Base-by-base conservation (phyloP, 2,888 invertebrate species). In the Epistrophella euchroma region DNA sequence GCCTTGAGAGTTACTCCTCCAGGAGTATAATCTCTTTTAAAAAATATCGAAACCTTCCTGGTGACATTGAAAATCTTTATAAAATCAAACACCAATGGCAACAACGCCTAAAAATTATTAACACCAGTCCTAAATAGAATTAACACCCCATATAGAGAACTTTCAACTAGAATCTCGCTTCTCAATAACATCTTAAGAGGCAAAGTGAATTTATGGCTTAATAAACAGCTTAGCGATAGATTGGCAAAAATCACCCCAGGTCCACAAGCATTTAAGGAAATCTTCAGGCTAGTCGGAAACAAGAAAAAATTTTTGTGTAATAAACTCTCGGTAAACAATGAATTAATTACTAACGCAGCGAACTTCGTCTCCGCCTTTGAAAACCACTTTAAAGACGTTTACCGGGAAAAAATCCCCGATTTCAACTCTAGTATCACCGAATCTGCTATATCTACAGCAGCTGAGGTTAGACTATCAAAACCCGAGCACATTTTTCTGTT, bases 391-490 rank as follows among this genome's bases (percentile, higher is more conserved):
- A 2, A 25, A 3, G 25, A 25, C 25, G 25, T 25, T 3, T 25
- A 25, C 25, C 25, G 25, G 25, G 25, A 32, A 56, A 56, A 11
- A 56, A 56, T 1, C 4, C 58, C 58, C 2, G 1, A 10, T 1
- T 37, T 37, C 35, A 58, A 19, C 7, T 19, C 17, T 1, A 37
- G 0, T 4, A 4, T 19, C 4, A 37, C n/a, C 7, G 35, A 15
- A 0, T 9, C 17, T 1, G 56, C 32, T 15, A 19, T 0, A 4
- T 10, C 17, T 0, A 0, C 19, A 0, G 19, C 19, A 1, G 0
- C 4, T 0, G 19, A 35, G 1, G 9, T 58, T 0, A 58, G 37
- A 19, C 35, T 4, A 4, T 35, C 32, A 1, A 58, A 58, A n/a
- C 58, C 58, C 6, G 35, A 19, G 1, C 35, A 37, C 6, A 58